Conservation (phyloP, 2,113 vertebrate genomes). For the Ammodytes dubius region DNA sequence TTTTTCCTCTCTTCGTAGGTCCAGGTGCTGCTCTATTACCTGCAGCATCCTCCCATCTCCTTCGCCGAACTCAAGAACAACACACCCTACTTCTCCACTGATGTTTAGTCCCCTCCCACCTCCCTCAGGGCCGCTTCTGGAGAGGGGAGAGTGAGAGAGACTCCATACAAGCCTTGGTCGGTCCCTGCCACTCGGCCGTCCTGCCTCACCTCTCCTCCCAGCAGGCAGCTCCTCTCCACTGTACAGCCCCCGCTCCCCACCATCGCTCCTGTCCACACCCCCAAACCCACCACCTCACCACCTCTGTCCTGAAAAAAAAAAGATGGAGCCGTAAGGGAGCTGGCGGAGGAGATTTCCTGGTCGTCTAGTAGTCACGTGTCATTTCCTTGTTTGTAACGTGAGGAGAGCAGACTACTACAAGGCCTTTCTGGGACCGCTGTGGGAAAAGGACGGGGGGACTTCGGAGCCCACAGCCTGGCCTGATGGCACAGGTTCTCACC, state of each 20-base stretch:
- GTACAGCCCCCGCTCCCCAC: conserved; percentile 61
- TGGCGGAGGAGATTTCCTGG: conserved; percentile 32
- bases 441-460: conserved; percentile 14
- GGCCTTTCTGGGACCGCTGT: conserved; percentile 45
- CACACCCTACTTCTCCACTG: conserved; percentile 98
- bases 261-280: not conserved
- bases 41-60: conserved; percentile 96
- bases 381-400: conserved; percentile 53
- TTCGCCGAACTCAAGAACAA: conserved; percentile 96
- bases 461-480: conserved; percentile 38
- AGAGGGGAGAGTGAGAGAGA: conserved; percentile 60
- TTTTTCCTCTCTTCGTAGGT: conserved; percentile 85
- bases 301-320: conserved; percentile 13
- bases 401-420: conserved; percentile 40
- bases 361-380: conserved; percentile 43
- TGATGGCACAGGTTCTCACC: conserved; percentile 37
- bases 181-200: conserved; percentile 32
- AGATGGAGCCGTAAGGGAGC: conserved; percentile 48
- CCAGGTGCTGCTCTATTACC: conserved; percentile 98
- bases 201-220: conserved; percentile 58
- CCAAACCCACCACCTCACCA: not conserved
- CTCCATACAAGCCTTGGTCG: conserved; percentile 29
- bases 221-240: conserved; percentile 71
- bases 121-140: conserved; percentile 46
- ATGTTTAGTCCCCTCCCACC: conserved; percentile 87